Base-by-base conservation (phyloP, 2,888 invertebrate species). In the Pomacea canaliculata region DNA sequence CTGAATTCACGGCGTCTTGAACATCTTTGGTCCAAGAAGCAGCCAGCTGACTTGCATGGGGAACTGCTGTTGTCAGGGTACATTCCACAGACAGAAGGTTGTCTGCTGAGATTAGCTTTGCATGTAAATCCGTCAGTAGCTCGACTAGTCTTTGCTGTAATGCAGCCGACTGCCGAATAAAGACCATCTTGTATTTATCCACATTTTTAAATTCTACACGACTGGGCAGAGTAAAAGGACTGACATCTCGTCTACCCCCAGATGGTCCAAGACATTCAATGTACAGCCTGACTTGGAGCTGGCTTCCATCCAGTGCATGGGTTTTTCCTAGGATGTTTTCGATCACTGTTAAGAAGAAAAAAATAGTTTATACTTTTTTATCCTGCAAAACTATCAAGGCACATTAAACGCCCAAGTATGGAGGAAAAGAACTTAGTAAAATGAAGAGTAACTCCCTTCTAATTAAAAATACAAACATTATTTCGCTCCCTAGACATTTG, bases 231-330 rank as follows among this genome's bases (percentile, higher is more conserved):
- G n/a, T 71, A 62, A 73, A 77, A n/a, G 67, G 56, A 18, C 60
- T 70, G 37, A 60, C 70, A 27, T 73, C 77, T 8, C 65, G 48
- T 37, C 73, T 73, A 16, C 70, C 72, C 48, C 73, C 72, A 19
- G 69, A 69, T 9, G n/a, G 68, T 10, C 73, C 77, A 27, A 78
- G 62, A 18, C 77, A 70, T 59, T 79, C 78, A 48, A 59, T 74
- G 69, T 76, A 78, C 18, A 77, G 76, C 51, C 74, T 68, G 16
- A 81, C 80, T 48, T 51, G 59, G 18, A 82, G 48, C n/a, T 48
- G 18, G 16, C 65, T 46, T 46, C 65, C 60, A 9, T 73, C 73
- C 13, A 83, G 70, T 48, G 62, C 68, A 60, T 81, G 79, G 10
- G 63, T 16, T n/a, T 18, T 46, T 37, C 23, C 66, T 19, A 76